Evolutionary conservation across 92 coral and sea anemone genomes (phyloP).

Genomic region (Bergia puertoricense): DNA sequence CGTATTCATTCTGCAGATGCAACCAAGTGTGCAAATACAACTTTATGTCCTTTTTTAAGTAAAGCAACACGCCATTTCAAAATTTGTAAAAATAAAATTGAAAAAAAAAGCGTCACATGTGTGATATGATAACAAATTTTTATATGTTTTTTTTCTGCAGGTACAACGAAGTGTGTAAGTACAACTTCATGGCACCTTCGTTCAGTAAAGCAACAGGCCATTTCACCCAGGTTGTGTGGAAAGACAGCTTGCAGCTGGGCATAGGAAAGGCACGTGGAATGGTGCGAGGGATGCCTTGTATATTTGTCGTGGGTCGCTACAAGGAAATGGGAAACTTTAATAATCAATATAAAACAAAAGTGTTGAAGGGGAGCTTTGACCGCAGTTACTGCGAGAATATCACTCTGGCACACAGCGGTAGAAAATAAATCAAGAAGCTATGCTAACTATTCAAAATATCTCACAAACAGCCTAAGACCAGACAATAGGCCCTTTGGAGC

Average conservation of each 20-base stretch:
- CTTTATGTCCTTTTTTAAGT: no score
- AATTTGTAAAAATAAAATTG: no score
- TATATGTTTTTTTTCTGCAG: constrained; percentile 28
- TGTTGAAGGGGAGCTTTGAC: constrained; percentile 67
- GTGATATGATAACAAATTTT: no score
- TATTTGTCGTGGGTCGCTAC: constrained; percentile 77
- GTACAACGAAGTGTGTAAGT: constrained; percentile 82
- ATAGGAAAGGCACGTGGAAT: constrained; percentile 72
- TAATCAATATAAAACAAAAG: constrained; percentile 64
- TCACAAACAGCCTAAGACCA: no score
- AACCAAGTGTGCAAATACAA: no score
- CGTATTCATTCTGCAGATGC: no score
- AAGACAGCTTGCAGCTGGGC: constrained; percentile 75
- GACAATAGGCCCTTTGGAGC: no score
- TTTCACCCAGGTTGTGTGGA: constrained; percentile 83
- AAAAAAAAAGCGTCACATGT: no score
- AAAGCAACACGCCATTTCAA: no score
- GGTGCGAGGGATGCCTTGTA: constrained; percentile 69
- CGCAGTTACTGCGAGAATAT: constrained; percentile 64
- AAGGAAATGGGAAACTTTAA: constrained; percentile 69
- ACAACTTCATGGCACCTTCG: constrained; percentile 62
- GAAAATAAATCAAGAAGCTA: background rate
- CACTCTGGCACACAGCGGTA: background rate
- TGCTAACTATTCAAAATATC: no score
- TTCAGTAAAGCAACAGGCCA: constrained; percentile 77